Conservation (phyloP, 2,888 invertebrate species). For the Limenitis camilla region DNA sequence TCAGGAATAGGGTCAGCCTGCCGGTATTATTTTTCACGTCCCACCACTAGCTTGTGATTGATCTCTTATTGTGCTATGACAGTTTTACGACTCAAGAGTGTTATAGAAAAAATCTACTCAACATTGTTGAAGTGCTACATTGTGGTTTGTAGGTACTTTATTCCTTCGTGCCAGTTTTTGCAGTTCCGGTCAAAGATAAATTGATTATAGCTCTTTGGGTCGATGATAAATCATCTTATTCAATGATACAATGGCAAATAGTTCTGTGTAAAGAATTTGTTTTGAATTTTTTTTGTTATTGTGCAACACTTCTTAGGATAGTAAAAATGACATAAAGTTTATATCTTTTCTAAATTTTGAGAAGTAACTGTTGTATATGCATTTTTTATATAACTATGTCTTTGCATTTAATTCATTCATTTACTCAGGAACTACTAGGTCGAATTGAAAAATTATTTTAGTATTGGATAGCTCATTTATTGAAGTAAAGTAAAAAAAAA, state of each 20-base stretch:
- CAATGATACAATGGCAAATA: conserved; percentile 18
- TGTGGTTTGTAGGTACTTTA: conserved; percentile 18
- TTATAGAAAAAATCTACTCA: conserved; percentile 48
- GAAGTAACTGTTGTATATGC: no score
- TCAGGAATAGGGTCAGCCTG: conserved; percentile 63
- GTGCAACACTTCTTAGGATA: background rate
- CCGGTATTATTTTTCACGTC: conserved; percentile 61
- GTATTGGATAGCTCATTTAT: no score
- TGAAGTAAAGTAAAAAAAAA: no score
- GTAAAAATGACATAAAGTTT: no score
- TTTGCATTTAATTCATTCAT: no score
- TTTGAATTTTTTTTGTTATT: background rate
- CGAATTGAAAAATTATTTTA: no score
- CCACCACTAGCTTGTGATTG: conserved; percentile 63
- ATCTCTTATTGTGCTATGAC: conserved; percentile 45
- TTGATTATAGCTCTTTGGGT: conserved; percentile 36
- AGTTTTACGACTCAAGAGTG: conserved; percentile 31
- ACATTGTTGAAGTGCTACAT: conserved; percentile 24
- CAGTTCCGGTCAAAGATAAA: conserved; percentile 65
- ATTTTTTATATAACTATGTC: no score
- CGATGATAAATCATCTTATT: conserved; percentile 26
- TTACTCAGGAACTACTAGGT: no score
- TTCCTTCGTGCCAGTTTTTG: conserved; percentile 40
- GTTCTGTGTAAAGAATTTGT: conserved; percentile 1
- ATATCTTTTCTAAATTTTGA: no score